Evolutionary conservation across 2,888 invertebrate species (phyloP).

Genomic region (Rhynchonema sp.): DNA sequence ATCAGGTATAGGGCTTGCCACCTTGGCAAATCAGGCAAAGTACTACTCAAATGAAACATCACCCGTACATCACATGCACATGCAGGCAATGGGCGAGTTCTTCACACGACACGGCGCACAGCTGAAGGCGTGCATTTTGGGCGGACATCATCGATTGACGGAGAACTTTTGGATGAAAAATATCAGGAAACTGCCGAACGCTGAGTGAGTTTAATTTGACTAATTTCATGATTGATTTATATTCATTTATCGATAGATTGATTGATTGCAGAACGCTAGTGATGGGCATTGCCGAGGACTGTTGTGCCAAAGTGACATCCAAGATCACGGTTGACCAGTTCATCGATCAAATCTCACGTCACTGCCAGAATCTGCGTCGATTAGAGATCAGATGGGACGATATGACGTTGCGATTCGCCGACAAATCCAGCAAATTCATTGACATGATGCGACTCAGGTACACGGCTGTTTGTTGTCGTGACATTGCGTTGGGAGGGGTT

Average conservation of each 20-base stretch:
- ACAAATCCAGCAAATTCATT: slow-evolving; percentile 97
- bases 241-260: background rate
- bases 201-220: too few relatives aligned
- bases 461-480: too few relatives aligned
- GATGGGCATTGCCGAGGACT: slow-evolving; percentile 87
- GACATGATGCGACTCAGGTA: slow-evolving; percentile 67
- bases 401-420: slow-evolving; percentile 88
- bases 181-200: slow-evolving; percentile 68
- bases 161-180: slow-evolving; percentile 95
- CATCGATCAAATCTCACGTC: slow-evolving; percentile 59
- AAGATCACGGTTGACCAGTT: slow-evolving; percentile 68
- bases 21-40: too few relatives aligned
- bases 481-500: too few relatives aligned
- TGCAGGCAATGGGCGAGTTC: slow-evolving; percentile 72
- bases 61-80: too few relatives aligned
- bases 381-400: slow-evolving; percentile 89
- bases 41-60: too few relatives aligned
- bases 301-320: slow-evolving; percentile 75
- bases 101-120: slow-evolving; percentile 70
- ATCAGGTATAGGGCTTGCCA: too few relatives aligned
- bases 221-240: too few relatives aligned
- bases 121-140: slow-evolving; percentile 71
- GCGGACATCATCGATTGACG: slow-evolving; percentile 68
- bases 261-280: slow-evolving; percentile 55
- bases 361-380: slow-evolving; percentile 66